Base-by-base conservation (phyloP, 2,797 vertebrate species). In the Peromyscus eremicus region DNA sequence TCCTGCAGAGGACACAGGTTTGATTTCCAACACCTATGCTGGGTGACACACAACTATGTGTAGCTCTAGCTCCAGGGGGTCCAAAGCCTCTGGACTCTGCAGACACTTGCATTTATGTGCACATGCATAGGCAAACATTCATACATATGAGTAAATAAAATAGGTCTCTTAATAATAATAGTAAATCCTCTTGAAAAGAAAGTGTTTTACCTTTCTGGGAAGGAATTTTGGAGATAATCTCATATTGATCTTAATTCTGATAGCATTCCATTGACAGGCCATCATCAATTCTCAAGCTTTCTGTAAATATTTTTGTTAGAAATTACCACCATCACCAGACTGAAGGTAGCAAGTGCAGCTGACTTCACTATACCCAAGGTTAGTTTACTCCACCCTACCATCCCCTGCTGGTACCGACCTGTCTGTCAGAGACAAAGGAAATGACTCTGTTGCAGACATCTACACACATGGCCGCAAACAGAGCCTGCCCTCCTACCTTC, bases 191-290 rank as follows among this genome's bases (percentile, higher is more conserved):
- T 49, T 68, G n/a, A 25, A 49, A 86, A 29, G 13, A 34, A 32
- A 43, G 5, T 16, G 32, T 79, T 93, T 92, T 60, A 94, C 52
- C 57, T 49, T 94, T n/a, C 70, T 85, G 6, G 16, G 37, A 95
- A 91, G n/a, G 25, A 80, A 43, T 95, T 95, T 85, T 57, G 25
- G 62, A 83, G n/a, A n/a, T 62, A 90, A 57, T 60, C 32, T 6
- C 52, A 14, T 88, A 91, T 83, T 96, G 83, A 84, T 68, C 94
- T 95, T 92, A 94, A 89, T 27, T 66, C 52, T 40, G 11, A 77
- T 21, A 68, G 19, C 52, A 76, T 94, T 70, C 37, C n/a, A 95
- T 76, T 93, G 70, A 73, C 2, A 64, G 55, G 32, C 25, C 13
- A 77, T 71, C 32, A 37, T 49, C 23, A 3, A 76, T 92, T 92